These are phyloP conservation scores for Halcyon badia DNA, from an alignment of 2,797 vertebrate species.

Conservation along the genomic window DNA sequence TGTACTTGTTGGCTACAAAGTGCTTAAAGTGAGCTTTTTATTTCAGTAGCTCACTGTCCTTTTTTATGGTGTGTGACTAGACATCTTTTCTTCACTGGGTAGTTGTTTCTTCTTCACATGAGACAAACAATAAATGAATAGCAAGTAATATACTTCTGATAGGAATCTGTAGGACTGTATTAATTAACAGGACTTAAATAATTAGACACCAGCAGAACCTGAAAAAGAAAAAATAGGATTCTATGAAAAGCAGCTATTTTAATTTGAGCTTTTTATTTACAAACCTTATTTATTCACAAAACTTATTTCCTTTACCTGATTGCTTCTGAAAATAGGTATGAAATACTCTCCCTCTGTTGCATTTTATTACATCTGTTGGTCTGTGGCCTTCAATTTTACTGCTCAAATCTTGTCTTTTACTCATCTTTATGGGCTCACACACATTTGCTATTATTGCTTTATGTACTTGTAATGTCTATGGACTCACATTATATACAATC, in stretches of 20 bases:
- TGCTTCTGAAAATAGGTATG: neutral
- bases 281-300: neutral
- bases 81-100: neutral
- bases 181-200: neutral
- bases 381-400: neutral
- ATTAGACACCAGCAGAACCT: neutral
- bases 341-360: neutral
- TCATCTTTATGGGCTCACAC: neutral
- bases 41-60: neutral
- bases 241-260: neutral
- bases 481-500: neutral
- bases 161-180: neutral
- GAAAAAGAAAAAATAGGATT: neutral
- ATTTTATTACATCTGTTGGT: conserved; percentile 13
- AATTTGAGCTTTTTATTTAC: conserved; percentile 1
- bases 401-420: conserved; percentile 15
- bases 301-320: neutral
- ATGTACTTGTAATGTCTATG: conserved; percentile 4
- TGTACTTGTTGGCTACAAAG: neutral
- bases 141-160: neutral
- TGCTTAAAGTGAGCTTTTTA: neutral
- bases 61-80: neutral
- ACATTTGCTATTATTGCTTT: conserved; percentile 38
- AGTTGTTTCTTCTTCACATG: neutral
- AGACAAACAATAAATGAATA: neutral